Evolutionary conservation across 2,113 vertebrate genomes (phyloP).

Genomic region (Parus major): DNA sequence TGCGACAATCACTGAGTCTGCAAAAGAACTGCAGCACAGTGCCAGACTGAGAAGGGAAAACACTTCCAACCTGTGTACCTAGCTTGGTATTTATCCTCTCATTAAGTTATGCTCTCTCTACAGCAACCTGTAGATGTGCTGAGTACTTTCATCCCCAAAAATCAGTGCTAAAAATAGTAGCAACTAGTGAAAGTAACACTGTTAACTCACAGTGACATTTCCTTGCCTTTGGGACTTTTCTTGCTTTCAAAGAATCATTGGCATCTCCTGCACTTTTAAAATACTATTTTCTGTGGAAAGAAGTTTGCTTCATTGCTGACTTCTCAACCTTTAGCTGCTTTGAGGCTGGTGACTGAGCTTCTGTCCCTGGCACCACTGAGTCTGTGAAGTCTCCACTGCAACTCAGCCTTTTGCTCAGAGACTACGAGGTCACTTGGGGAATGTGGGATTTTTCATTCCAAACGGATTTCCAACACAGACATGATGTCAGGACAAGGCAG

Average conservation of each 20-base stretch:
- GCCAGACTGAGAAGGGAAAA: neutral
- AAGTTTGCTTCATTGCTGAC: neutral
- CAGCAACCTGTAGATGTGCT: neutral
- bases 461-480: constrained; percentile 89
- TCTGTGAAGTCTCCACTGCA: constrained; percentile 22
- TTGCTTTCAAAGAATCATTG: neutral
- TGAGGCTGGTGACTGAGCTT: neutral
- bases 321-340: neutral
- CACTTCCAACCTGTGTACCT: neutral
- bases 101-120: neutral
- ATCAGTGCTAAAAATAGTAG: neutral
- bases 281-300: neutral
- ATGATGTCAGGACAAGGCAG: constrained; percentile 89
- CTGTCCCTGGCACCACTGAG: neutral
- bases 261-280: neutral
- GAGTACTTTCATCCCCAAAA: neutral
- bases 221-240: neutral
- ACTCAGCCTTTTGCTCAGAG: constrained; percentile 32
- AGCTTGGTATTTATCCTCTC: neutral
- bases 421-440: constrained; percentile 59
- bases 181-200: neutral
- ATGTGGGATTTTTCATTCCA: constrained; percentile 77
- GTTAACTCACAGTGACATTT: neutral
- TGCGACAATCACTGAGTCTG: neutral
- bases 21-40: neutral